These are phyloP conservation scores for Hylomyscus alleni DNA, from an alignment of 2,797 vertebrate genomes.

Conservation along the genomic window DNA sequence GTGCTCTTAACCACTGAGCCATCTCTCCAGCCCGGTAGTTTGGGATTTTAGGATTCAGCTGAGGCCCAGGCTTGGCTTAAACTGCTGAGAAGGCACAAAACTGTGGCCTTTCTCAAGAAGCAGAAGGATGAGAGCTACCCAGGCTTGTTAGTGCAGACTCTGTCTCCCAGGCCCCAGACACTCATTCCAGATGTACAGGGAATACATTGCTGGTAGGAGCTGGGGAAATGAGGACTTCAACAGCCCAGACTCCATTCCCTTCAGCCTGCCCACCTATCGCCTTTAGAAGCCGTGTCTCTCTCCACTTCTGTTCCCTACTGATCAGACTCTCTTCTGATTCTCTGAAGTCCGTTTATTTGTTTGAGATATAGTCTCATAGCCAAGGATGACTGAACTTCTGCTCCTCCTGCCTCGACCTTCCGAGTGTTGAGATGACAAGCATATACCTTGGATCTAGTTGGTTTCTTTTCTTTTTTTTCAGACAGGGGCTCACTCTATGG, in stretches of 20 bases:
- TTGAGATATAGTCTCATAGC: neutral
- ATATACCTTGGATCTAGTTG: neutral
- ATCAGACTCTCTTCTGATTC: conserved; percentile 40
- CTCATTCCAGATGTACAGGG: neutral
- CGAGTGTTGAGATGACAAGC: neutral
- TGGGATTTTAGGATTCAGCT: conserved; percentile 23
- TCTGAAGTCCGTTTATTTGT: conserved; percentile 7
- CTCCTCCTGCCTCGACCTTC: neutral
- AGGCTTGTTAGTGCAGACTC: neutral
- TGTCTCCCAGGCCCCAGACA: neutral
- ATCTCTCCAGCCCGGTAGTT: too few species aligned
- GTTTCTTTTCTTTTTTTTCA: neutral
- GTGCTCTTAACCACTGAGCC: too few species aligned
- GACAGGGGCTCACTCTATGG: neutral
- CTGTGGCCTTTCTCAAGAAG: conserved; percentile 5
- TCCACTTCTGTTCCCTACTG: neutral
- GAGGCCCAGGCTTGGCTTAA: neutral
- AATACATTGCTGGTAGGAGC: neutral
- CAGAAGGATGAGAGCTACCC: neutral
- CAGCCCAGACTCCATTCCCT: neutral
- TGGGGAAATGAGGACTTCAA: conserved; percentile 20
- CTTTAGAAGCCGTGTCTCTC: conserved; percentile 24
- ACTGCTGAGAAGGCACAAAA: conserved; percentile 23
- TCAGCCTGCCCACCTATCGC: conserved; percentile 10
- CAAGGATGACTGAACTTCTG: neutral